phyloP scores from a whole-genome alignment of 2,888 invertebrate species.

The Leucophenga montana region DNA sequence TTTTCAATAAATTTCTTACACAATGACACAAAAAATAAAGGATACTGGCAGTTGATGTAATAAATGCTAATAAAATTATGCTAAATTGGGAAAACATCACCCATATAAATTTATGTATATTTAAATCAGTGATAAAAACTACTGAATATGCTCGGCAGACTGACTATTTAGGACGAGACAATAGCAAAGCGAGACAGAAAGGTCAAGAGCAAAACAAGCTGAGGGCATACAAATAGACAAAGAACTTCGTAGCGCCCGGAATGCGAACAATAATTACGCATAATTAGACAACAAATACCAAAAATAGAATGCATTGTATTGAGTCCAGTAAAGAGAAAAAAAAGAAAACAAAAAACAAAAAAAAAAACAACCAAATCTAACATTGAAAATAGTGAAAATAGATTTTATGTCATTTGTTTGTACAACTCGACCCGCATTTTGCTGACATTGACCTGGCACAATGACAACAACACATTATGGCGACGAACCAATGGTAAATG shows the following conservation, averaged over 20 bases:
- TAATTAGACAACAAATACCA: constrained; percentile 51
- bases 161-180: constrained; percentile 7
- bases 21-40: neutral
- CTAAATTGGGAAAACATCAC: neutral
- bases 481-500: constrained; percentile 8
- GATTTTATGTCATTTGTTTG: constrained; percentile 13
- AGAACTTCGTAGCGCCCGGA: neutral
- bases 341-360: too few species aligned
- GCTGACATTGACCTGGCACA: constrained; percentile 11
- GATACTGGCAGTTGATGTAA: neutral
- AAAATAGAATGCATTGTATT: neutral
- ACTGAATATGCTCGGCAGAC: neutral
- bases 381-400: constrained; percentile 14
- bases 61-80: constrained; percentile 24
- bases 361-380: too few species aligned
- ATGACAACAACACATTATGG: constrained; percentile 2
- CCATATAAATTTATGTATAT: constrained; percentile 13
- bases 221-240: constrained; percentile 1
- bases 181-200: constrained; percentile 15
- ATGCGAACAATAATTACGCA: constrained; percentile 51
- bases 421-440: neutral
- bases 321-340: neutral
- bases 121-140: constrained; percentile 3
- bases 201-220: constrained; percentile 24
- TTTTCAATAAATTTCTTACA: constrained; percentile 20